Percentiles rank a stretch among this genome's conserved stretches.
These are phyloP conservation scores for Muscicapa adusta DNA, from an alignment of 2,113 vertebrate species.

Conservation along the genomic window DNA sequence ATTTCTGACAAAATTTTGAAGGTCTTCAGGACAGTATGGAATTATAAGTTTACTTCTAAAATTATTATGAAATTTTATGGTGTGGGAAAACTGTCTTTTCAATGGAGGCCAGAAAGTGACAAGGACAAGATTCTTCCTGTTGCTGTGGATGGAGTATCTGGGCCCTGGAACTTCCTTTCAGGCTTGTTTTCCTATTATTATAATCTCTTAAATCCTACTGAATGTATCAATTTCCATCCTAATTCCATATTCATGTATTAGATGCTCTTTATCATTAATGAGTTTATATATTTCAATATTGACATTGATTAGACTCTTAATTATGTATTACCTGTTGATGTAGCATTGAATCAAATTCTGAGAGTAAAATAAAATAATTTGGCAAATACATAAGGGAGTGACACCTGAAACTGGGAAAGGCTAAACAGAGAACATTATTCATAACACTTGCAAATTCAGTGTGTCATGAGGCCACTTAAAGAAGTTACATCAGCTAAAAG, in stretches of 20 bases:
- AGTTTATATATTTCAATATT: background rate
- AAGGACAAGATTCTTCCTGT: background rate
- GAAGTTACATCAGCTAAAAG: background rate
- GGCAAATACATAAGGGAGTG: background rate
- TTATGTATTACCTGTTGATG: background rate
- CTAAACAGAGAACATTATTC: background rate
- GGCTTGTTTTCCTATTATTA: background rate
- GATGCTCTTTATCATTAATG: background rate
- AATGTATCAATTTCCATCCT: background rate
- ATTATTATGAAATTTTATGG: background rate
- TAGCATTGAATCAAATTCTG: background rate
- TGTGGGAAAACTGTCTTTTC: background rate
- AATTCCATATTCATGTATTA: background rate
- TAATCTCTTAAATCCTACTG: background rate
- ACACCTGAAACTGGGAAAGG: background rate
- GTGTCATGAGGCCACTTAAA: background rate
- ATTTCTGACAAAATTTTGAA: background rate
- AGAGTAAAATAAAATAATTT: background rate
- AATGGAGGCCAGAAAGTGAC: background rate
- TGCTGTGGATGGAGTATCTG: background rate
- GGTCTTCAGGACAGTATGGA: background rate
- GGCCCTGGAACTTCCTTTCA: background rate
- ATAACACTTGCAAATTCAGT: background rate
- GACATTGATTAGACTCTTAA: background rate
- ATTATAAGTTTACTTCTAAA: background rate